Percentiles rank a stretch among this genome's conserved stretches.
These are phyloP conservation scores for Delia radicum DNA, from an alignment of 1,140 invertebrate genomes.

Conservation along the genomic window DNA sequence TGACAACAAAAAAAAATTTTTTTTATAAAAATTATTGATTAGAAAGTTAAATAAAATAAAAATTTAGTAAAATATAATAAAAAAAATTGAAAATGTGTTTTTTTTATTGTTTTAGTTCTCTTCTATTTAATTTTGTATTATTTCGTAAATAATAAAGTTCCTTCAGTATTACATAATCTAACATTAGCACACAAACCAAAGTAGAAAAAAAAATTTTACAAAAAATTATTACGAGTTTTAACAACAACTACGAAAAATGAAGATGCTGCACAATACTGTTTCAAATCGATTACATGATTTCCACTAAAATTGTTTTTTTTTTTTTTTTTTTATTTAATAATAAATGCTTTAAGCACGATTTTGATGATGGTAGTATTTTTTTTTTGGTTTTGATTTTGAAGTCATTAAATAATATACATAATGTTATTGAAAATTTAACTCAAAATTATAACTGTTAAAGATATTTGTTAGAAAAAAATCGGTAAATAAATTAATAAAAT, in stretches of 20 bases:
- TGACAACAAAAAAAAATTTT: neutral
- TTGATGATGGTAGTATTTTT: neutral
- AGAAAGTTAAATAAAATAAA: neutral
- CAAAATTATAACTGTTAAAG: neutral
- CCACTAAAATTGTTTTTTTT: neutral
- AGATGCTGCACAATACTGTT: neutral
- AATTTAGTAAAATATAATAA: neutral
- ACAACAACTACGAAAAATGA: neutral
- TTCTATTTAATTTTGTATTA: neutral
- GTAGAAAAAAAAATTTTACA: neutral
- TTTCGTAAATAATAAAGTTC: neutral
- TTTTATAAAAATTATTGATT: neutral
- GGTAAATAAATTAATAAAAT: too few species aligned
- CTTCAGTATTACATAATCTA: neutral
- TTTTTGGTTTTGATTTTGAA: neutral
- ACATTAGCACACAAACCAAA: neutral
- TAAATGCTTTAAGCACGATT: neutral
- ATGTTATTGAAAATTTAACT: neutral
- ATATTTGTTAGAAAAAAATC: neutral
- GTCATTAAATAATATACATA: neutral
- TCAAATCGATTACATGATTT: neutral
- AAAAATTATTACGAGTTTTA: neutral
- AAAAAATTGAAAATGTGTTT: neutral
- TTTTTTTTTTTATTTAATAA: neutral
- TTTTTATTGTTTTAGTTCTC: neutral